Percentiles rank a stretch among this genome's conserved stretches.
Evolutionary conservation across 2,113 vertebrate genomes (phyloP).

Genomic region (Pseudorhombus dupliciocellatus): DNA sequence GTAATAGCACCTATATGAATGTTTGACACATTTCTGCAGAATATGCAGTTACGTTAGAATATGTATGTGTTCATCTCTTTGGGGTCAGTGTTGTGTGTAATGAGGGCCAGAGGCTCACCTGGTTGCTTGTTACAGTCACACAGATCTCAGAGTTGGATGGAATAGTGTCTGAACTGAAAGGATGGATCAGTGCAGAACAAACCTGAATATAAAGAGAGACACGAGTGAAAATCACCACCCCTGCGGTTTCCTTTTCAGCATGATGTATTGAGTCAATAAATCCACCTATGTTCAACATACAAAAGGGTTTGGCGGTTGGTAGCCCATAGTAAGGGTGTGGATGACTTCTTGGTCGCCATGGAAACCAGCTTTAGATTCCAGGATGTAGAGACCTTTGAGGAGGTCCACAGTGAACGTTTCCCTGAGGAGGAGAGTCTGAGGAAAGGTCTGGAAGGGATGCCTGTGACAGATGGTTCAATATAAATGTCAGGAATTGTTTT

Average conservation of each 20-base stretch:
- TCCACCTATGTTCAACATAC: constrained; percentile 75
- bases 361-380: constrained; percentile 85
- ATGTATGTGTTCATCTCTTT: neutral
- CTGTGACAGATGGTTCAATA: constrained; percentile 67
- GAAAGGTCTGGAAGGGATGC: constrained; percentile 83
- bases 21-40: neutral
- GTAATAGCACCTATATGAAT: neutral
- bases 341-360: constrained; percentile 76
- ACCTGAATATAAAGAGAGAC: constrained; percentile 70
- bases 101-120: constrained; percentile 49
- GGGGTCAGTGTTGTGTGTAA: neutral
- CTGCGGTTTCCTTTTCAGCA: neutral
- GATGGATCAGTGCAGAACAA: constrained; percentile 84
- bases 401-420: constrained; percentile 85
- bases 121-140: constrained; percentile 72
- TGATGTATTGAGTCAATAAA: neutral
- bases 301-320: constrained; percentile 78
- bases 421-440: constrained; percentile 82
- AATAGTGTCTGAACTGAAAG: constrained; percentile 76
- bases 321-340: constrained; percentile 85
- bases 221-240: neutral
- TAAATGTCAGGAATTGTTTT: constrained; percentile 3
- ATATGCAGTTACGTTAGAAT: neutral
- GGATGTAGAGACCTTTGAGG: constrained; percentile 77
- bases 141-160: constrained; percentile 85